These are phyloP conservation scores for Trogon surrucura DNA, from an alignment of 2,113 vertebrate genomes.

Conservation along the genomic window DNA sequence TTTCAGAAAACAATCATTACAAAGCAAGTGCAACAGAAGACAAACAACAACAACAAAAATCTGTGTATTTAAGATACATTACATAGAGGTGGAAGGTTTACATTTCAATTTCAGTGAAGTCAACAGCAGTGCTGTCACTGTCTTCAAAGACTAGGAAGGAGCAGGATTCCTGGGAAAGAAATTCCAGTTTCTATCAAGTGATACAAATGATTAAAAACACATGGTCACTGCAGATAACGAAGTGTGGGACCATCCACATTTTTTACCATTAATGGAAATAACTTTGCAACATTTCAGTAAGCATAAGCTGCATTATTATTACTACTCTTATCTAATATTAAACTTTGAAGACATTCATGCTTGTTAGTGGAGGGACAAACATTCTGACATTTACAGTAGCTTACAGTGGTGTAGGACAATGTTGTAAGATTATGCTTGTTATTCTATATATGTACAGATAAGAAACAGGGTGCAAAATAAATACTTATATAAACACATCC, in stretches of 20 bases:
- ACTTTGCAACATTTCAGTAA: neutral
- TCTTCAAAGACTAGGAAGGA: neutral
- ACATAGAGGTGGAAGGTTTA: neutral
- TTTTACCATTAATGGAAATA: slow-evolving; percentile 16
- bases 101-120: neutral
- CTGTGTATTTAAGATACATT: neutral
- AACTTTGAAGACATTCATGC: neutral
- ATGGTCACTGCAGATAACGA: neutral
- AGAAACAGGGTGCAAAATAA: neutral
- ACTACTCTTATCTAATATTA: neutral
- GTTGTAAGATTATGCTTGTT: neutral
- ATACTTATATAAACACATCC: neutral
- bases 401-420: neutral
- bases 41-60: neutral
- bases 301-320: neutral
- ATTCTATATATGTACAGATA: neutral
- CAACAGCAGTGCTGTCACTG: neutral
- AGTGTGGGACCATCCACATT: neutral
- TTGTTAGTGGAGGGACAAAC: neutral
- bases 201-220: neutral
- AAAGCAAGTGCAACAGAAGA: neutral
- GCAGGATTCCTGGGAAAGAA: neutral
- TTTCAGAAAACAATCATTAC: neutral
- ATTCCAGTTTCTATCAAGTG: neutral
- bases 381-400: neutral